phyloP scores from a whole-genome alignment of 2,113 vertebrate genomes.

The Anhinga rufa region DNA sequence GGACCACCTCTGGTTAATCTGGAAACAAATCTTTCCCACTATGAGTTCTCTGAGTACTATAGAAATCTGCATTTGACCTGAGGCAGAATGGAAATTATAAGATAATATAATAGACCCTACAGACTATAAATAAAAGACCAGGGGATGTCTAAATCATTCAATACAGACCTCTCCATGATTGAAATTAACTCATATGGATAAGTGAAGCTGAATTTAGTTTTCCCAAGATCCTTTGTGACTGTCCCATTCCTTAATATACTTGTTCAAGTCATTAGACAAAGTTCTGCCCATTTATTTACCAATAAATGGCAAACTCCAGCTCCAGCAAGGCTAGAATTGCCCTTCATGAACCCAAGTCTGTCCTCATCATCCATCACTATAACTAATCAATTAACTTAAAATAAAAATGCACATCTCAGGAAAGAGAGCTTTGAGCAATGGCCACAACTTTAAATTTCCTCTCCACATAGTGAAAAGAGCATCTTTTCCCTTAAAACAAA shows the following conservation, averaged over 20 bases:
- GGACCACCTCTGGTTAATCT: not conserved
- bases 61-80: conserved; percentile 9
- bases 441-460: not conserved
- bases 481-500: not conserved
- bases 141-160: not conserved
- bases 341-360: not conserved
- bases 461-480: not conserved
- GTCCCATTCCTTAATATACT: not conserved
- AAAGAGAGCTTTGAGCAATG: not conserved
- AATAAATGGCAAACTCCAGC: not conserved
- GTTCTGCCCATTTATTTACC: not conserved
- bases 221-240: not conserved
- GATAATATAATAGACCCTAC: conserved; percentile 4
- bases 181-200: not conserved
- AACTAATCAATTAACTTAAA: not conserved
- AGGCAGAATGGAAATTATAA: conserved; percentile 32
- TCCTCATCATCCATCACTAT: not conserved
- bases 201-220: not conserved
- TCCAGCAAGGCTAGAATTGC: not conserved
- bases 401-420: not conserved
- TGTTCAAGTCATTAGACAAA: not conserved
- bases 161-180: not conserved
- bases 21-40: not conserved
- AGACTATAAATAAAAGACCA: not conserved
- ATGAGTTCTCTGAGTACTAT: not conserved